phyloP scores from a whole-genome alignment of 2,888 invertebrate genomes.

The Plebejus melissa region DNA sequence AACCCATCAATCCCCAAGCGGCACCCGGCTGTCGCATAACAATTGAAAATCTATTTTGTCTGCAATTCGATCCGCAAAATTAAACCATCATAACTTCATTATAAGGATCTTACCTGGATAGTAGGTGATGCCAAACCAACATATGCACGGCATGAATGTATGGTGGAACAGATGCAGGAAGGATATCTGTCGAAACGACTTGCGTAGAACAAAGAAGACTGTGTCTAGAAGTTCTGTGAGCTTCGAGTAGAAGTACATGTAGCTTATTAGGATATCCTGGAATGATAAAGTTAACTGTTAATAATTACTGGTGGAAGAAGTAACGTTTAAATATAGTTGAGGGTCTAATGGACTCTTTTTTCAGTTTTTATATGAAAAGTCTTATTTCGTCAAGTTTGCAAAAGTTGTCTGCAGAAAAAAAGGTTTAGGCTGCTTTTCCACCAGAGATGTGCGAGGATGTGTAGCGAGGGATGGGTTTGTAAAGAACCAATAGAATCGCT shows the following conservation, averaged over 20 bases:
- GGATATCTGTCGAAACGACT: constrained; percentile 85
- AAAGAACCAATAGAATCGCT: no score
- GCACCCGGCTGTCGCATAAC: no score
- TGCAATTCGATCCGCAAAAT: no score
- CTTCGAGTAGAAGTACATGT: constrained; percentile 83
- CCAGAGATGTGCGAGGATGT: no score
- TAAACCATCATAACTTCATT: not conserved
- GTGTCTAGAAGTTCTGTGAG: constrained; percentile 86
- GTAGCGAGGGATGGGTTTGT: no score
- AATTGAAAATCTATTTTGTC: no score
- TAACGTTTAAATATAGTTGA: not conserved
- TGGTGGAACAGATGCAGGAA: constrained; percentile 95
- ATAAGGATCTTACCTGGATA: constrained; percentile 75
- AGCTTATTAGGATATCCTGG: not conserved
- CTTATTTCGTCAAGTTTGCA: no score
- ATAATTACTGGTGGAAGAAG: not conserved
- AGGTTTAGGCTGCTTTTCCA: no score
- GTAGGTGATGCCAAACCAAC: constrained; percentile 85
- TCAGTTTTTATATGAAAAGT: no score
- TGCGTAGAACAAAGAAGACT: constrained; percentile 91
- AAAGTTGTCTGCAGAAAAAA: no score
- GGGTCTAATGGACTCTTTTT: no score
- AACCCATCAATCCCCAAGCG: no score
- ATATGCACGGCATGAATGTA: constrained; percentile 83
- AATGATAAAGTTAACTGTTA: not conserved